Conservation (phyloP, 2,888 invertebrate species). For the Lycaena phlaeas region DNA sequence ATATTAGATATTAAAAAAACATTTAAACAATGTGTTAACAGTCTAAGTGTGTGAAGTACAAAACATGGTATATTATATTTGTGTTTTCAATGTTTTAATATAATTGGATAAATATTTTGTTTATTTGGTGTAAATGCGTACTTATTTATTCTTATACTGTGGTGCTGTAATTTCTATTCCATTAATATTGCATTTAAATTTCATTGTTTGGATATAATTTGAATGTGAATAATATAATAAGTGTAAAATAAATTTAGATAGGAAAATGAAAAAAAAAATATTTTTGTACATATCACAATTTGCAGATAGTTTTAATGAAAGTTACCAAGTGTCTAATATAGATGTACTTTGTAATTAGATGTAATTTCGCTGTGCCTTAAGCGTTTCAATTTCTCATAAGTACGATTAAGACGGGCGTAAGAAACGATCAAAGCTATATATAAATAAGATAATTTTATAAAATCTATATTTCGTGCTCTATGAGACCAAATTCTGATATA, state of each 20-base stretch:
- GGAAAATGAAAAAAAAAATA: constrained; percentile 47
- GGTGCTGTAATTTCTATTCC: constrained; percentile 22
- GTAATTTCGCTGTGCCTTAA: constrained; percentile 70
- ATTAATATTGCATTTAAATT: constrained; percentile 18
- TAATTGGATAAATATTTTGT: constrained; percentile 13
- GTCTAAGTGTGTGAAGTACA: constrained; percentile 28
- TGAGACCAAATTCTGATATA: constrained; percentile 30
- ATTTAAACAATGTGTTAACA: constrained; percentile 41
- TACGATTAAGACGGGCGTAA: constrained; percentile 36
- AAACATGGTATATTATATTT: constrained; percentile 14
- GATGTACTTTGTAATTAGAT: constrained; percentile 51
- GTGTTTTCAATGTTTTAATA: constrained; percentile 24
- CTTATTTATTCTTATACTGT: constrained; percentile 21
- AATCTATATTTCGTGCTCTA: constrained; percentile 43
- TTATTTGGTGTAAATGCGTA: constrained; percentile 17
- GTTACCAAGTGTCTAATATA: constrained; percentile 64
- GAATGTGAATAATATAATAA: constrained; percentile 21
- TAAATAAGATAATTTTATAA: constrained; percentile 49
- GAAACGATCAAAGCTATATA: constrained; percentile 53
- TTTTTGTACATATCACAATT: constrained; percentile 73
- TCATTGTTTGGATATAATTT: constrained; percentile 16
- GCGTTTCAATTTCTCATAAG: constrained; percentile 68
- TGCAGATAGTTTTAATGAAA: constrained; percentile 46
- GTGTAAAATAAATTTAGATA: constrained; percentile 36
- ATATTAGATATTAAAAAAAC: constrained; percentile 37